Evolutionary conservation across 1,140 invertebrate genomes (phyloP), one percentile per base, ranked within the genome.

Genomic region (Listronotus oregonensis): DNA sequence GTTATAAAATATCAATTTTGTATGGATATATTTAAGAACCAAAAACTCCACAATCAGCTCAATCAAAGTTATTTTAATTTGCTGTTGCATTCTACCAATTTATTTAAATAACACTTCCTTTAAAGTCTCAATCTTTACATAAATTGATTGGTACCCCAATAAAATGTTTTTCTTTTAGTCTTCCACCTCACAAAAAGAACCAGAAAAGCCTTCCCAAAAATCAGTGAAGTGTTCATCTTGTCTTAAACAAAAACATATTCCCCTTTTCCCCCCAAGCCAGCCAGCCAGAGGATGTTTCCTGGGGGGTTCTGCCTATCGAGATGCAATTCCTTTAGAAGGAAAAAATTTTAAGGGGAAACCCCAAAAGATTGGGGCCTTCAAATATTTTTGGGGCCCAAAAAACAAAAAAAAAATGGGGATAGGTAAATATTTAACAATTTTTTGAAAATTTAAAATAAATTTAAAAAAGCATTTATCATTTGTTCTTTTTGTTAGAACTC

Each of bases 331-430:
- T 70, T 72, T 87, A 61, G 81, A 81, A 37, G 84, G 83, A 61
- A 76, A 84, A 43, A 55, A 75, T 43, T 87, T 96, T 15, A 88
- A 87, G 86, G 87, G n/a, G n/a, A n/a, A n/a, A 15, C 77, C 80
- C 67, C 87, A 97, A 71, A 97, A 99, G 89, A 75, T 97, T 2
- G 85, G 85, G 68, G 88, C 89, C 47, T 77, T 95, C 70, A 82
- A 85, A 44, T 96, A 98, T 82, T 92, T 99, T 62, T 99, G 97
- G 97, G n/a, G n/a, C n/a, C 97, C 97, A 31, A 91, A 91, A 87
- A 90, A 95, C 79, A 90, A 96, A 77, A 78, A 83, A 64, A 83
- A 85, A 65, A 91, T 97, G 85, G 87, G 71, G 85, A 87, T 50
- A 85, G 96, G 63, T 65, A 43, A 27, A 44, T 50, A 43, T 21